These are phyloP conservation scores for Meghimatium bilineatum DNA, from an alignment of 2,888 invertebrate genomes.

Conservation along the genomic window DNA sequence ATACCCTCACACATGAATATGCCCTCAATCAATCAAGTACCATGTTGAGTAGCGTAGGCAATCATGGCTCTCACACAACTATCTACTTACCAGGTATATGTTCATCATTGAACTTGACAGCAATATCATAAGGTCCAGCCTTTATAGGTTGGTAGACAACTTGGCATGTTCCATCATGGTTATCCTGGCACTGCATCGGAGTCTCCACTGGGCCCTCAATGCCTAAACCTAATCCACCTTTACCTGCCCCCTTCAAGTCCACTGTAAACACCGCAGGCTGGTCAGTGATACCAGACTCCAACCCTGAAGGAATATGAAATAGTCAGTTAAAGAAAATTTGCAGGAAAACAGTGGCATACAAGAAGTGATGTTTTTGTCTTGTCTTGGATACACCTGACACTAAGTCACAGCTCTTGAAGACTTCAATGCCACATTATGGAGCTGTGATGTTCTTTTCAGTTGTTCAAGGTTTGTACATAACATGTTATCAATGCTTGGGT, in stretches of 20 bases:
- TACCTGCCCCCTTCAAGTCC: constrained; percentile 86
- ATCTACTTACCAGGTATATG: constrained; percentile 83
- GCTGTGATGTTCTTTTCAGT: too few relatives aligned
- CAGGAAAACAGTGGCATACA: not conserved
- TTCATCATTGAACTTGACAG: constrained; percentile 88
- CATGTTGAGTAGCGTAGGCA: too few relatives aligned
- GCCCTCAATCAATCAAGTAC: too few relatives aligned
- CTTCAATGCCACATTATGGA: too few relatives aligned
- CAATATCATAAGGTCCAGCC: constrained; percentile 85
- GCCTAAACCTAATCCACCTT: constrained; percentile 83
- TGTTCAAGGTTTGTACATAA: too few relatives aligned
- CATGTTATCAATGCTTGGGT: too few relatives aligned
- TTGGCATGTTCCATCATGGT: constrained; percentile 89
- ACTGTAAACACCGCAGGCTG: constrained; percentile 86
- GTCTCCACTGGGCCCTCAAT: constrained; percentile 88
- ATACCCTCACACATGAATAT: too few relatives aligned
- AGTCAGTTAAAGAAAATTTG: not conserved
- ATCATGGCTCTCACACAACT: too few relatives aligned
- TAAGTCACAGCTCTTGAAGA: too few relatives aligned
- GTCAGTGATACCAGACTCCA: constrained; percentile 85
- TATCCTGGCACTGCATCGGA: constrained; percentile 89
- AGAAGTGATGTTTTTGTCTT: not conserved
- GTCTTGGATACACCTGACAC: too few relatives aligned
- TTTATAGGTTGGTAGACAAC: constrained; percentile 86
- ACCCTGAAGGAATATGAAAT: constrained; percentile 78